A percentile compares a stretch with the other conserved stretches of the same genome.
Conservation (phyloP, 1,140 invertebrate genomes). For the Psilanteris sp. region DNA sequence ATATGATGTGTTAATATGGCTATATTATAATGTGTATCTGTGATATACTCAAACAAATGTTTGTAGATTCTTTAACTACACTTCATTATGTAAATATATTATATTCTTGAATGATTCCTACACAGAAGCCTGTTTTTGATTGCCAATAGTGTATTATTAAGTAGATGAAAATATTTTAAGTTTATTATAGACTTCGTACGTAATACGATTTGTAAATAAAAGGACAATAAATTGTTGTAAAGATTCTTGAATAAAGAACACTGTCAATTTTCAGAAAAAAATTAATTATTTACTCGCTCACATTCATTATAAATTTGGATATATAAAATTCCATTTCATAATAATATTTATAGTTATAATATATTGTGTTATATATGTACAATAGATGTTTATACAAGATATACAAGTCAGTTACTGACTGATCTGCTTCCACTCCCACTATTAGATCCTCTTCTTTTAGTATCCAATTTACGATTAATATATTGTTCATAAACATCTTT, state of each 20-base stretch:
- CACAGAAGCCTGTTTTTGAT: constrained; percentile 42
- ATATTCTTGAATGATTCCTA: constrained; percentile 43
- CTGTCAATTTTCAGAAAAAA: constrained; percentile 24
- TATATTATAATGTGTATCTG: constrained; percentile 47
- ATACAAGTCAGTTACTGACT: constrained; percentile 74
- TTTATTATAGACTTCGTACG: constrained; percentile 19
- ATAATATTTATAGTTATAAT: not conserved
- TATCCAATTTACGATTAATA: constrained; percentile 31
- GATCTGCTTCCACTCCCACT: constrained; percentile 72
- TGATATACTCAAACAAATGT: constrained; percentile 52
- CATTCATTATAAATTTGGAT: constrained; percentile 34
- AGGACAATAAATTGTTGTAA: constrained; percentile 24
- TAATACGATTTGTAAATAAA: constrained; percentile 33
- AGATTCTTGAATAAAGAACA: constrained; percentile 23
- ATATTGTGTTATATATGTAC: too few species aligned
- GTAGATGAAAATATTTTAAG: constrained; percentile 54
- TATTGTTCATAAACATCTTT: constrained; percentile 71
- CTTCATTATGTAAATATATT: constrained; percentile 39
- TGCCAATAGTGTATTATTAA: constrained; percentile 51
- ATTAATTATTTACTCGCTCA: constrained; percentile 21
- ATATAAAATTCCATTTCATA: constrained; percentile 41
- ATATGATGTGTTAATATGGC: constrained; percentile 38
- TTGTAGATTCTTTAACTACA: constrained; percentile 24
- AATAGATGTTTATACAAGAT: too few species aligned
- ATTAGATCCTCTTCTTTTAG: constrained; percentile 56